Percentiles rank a stretch among this genome's conserved stretches.
phyloP scores from a whole-genome alignment of 2,113 vertebrate species.

The Urocynchramus pylzowi region DNA sequence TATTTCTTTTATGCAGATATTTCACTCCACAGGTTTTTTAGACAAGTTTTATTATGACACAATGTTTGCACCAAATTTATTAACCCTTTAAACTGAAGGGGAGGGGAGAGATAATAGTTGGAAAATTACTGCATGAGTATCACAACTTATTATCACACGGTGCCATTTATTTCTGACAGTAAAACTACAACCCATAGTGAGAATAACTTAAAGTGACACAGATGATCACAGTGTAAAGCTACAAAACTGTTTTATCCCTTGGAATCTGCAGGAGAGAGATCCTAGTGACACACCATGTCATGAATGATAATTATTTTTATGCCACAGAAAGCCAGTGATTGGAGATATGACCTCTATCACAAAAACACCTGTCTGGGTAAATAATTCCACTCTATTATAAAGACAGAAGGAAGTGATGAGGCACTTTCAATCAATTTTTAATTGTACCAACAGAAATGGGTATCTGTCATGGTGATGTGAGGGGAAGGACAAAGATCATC shows the following conservation, averaged over 20 bases:
- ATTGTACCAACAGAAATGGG: not conserved
- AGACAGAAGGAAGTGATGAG: not conserved
- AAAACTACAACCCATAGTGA: not conserved
- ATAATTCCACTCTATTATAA: not conserved
- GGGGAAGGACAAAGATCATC: constrained; percentile 14
- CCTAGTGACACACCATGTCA: not conserved
- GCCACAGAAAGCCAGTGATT: not conserved
- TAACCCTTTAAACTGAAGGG: not conserved
- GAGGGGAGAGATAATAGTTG: not conserved
- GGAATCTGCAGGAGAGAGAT: not conserved
- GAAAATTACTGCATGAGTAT: not conserved
- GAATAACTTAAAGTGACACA: not conserved
- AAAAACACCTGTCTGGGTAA: constrained; percentile 32
- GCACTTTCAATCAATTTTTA: constrained; percentile 30
- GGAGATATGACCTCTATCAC: not conserved
- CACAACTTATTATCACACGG: not conserved
- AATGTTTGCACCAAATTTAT: not conserved
- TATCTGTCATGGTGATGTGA: not conserved
- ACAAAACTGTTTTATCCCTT: not conserved
- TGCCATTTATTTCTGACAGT: not conserved
- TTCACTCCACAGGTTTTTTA: not conserved
- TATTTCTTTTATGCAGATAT: not conserved
- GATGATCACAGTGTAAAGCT: not conserved
- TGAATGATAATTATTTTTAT: not conserved
- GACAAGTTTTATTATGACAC: not conserved